These are phyloP conservation scores for Cichlasoma orientale DNA, from an alignment of 2,797 vertebrate genomes.

Conservation along the genomic window DNA sequence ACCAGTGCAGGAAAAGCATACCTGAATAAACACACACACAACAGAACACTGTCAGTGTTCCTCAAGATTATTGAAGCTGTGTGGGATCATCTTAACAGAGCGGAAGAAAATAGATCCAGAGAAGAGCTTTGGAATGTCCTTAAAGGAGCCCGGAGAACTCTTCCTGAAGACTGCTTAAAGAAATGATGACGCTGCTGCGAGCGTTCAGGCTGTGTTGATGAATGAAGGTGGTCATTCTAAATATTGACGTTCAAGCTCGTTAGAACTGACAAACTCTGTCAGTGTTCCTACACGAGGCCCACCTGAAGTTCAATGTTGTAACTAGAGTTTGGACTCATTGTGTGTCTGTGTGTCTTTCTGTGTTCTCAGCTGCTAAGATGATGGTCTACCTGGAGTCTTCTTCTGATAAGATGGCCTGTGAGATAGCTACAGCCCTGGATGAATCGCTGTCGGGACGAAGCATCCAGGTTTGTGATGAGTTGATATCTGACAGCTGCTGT, in stretches of 20 bases:
- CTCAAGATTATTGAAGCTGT: too few relatives aligned
- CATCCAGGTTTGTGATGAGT: constrained; percentile 83
- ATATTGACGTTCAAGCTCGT: rapidly evolving
- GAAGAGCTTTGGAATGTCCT: too few relatives aligned
- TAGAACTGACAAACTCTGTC: rapidly evolving
- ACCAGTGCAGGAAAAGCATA: too few relatives aligned
- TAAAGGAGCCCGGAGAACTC: too few relatives aligned
- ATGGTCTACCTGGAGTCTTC: constrained; percentile 92
- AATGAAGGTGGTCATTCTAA: background rate
- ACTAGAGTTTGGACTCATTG: background rate
- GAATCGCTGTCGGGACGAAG: constrained; percentile 87
- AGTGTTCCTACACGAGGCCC: background rate
- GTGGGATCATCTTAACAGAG: too few relatives aligned
- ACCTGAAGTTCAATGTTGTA: background rate
- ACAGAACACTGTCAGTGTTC: too few relatives aligned
- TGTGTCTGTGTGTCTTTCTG: background rate
- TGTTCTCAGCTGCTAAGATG: constrained; percentile 91
- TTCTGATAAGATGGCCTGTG: constrained; percentile 90
- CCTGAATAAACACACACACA: too few relatives aligned
- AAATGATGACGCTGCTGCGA: rapidly evolving
- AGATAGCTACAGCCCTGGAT: constrained; percentile 89
- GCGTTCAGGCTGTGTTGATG: background rate
- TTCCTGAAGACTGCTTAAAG: background rate
- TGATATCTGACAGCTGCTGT: background rate
- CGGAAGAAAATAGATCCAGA: too few relatives aligned